Conservation (phyloP, 2,888 invertebrate genomes). For the Lycaena phlaeas region DNA sequence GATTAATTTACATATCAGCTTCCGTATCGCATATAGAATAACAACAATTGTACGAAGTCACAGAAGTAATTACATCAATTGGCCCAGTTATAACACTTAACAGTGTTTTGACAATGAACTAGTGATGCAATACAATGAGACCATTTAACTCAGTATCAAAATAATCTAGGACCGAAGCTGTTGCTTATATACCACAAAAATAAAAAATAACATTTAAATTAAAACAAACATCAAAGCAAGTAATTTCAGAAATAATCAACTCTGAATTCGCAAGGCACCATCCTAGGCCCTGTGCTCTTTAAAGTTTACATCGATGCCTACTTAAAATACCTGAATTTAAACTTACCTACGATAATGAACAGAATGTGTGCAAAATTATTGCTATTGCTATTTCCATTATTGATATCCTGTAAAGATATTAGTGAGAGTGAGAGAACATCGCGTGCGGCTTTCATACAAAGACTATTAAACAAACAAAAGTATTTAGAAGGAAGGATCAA, state of each 20-base stretch:
- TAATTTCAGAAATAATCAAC: no score
- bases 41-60: background rate
- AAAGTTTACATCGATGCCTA: background rate
- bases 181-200: background rate
- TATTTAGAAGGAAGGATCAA: constrained; percentile 82
- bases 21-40: no score
- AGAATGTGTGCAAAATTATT: constrained; percentile 9
- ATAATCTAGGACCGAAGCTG: background rate
- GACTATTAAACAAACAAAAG: constrained; percentile 79
- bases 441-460: constrained; percentile 76
- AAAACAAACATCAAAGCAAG: no score
- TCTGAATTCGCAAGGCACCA: background rate
- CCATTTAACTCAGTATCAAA: constrained; percentile 3
- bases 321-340: background rate
- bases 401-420: constrained; percentile 33
- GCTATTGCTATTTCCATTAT: constrained; percentile 14
- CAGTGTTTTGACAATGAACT: constrained; percentile 17
- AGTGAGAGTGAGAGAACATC: constrained; percentile 45
- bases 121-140: constrained; percentile 12
- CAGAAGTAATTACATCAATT: constrained; percentile 1
- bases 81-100: background rate
- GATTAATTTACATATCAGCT: no score
- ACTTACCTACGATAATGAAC: background rate
- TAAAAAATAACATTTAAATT: no score
- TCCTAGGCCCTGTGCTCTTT: background rate